These are phyloP conservation scores for Agonum fuliginosum DNA, from an alignment of 2,888 invertebrate species.

Conservation along the genomic window DNA sequence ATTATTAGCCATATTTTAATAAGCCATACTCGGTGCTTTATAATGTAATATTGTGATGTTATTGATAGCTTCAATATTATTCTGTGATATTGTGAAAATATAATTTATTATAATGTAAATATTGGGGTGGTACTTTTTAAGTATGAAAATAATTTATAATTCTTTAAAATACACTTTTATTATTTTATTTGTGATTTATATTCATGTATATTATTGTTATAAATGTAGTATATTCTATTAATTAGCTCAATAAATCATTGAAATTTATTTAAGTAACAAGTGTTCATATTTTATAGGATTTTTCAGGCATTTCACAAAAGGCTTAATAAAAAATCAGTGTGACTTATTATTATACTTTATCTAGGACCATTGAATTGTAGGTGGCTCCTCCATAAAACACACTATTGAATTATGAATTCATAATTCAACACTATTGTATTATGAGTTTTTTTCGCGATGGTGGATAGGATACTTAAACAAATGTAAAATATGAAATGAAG, in stretches of 20 bases:
- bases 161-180: background rate
- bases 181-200: slow-evolving; percentile 22
- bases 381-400: no score
- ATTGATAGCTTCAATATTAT: slow-evolving; percentile 14
- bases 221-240: background rate
- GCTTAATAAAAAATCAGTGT: no score
- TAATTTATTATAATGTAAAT: slow-evolving; percentile 36
- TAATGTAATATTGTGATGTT: slow-evolving; percentile 28
- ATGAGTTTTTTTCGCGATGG: no score
- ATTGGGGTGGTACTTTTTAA: slow-evolving; percentile 13
- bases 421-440: no score
- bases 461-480: no score
- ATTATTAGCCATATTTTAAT: slow-evolving; percentile 29
- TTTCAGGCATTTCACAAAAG: no score
- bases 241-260: background rate
- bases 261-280: no score
- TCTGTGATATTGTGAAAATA: slow-evolving; percentile 39
- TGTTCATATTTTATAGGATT: no score
- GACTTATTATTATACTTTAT: no score
- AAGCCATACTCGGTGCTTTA: slow-evolving; percentile 24
- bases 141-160: background rate
- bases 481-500: no score
- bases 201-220: background rate
- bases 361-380: no score
- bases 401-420: no score